A percentile compares a stretch with the other conserved stretches of the same genome.
These are phyloP conservation scores for Willowsia nigromaculata DNA, from an alignment of 2,888 invertebrate genomes.

Conservation along the genomic window DNA sequence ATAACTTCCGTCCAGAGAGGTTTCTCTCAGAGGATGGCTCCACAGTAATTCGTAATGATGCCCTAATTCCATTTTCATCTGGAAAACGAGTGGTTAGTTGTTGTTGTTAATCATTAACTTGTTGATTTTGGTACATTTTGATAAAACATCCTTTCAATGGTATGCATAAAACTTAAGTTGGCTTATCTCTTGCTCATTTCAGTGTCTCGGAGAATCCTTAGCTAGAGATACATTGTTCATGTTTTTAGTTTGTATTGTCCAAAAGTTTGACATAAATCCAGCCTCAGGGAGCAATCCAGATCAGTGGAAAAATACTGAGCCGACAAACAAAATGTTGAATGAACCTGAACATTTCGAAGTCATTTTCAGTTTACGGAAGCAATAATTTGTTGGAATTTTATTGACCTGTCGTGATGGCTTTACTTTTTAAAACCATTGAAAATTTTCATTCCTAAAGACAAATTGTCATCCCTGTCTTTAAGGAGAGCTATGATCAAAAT, in stretches of 20 bases:
- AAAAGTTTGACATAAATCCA: constrained; percentile 36
- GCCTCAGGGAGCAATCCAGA: background rate
- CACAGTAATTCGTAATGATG: constrained; percentile 63
- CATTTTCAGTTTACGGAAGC: background rate
- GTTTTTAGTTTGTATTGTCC: constrained; percentile 49
- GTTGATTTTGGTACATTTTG: background rate
- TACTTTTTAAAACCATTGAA: no score
- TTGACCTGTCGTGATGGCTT: no score
- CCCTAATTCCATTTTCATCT: constrained; percentile 73
- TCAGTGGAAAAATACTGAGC: background rate
- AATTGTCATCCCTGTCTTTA: no score
- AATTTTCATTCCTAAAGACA: no score
- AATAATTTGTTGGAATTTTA: no score
- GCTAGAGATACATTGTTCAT: constrained; percentile 66
- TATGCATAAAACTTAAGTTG: background rate
- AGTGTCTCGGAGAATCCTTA: constrained; percentile 67
- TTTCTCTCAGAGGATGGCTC: constrained; percentile 68
- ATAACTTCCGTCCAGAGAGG: constrained; percentile 76
- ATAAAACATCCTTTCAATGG: background rate
- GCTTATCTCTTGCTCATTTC: background rate
- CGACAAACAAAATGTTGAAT: background rate
- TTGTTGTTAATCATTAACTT: no score
- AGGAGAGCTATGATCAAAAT: no score
- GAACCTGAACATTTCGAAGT: background rate
- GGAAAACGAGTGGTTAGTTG: constrained; percentile 65